Evolutionary conservation across 2,113 vertebrate species (phyloP), one percentile per base, ranked within the genome.

Genomic region (Sapayoa aenigma): DNA sequence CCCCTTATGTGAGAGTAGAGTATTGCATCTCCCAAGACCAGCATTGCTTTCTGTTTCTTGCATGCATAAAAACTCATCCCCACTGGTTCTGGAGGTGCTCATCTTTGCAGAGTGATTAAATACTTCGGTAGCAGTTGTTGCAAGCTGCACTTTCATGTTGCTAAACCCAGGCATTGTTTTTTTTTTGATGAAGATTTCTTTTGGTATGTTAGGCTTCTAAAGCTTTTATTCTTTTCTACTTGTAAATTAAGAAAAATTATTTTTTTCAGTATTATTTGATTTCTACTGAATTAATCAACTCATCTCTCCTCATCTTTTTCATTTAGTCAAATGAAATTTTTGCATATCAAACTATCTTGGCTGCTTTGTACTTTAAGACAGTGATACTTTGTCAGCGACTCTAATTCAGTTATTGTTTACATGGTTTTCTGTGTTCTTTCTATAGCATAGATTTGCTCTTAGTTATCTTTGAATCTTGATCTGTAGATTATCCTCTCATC

Each of bases 91-190:
- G 39, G 60, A 68, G 44, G 33, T 55, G 42, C 65, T 90, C 44
- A 77, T 87, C 42, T 77, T 49, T 65, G 33, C 69, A 77, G 50
- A 14, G 65, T 69, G 35, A 90, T 87, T 90, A 94, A 84, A 67
- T 55, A 77, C 49, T 78, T 80, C 46, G 28, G 65, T 68, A 95
- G 83, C 90, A 95, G 74, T 83, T 90, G 92, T 79, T 87, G 47
- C 74, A 81, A 76, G 53, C 68, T 84, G 44, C 0, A 2, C 49
- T 81, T 93, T 78, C 35, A 24, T 46, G 55, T 58, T 46, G 35
- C 50, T 60, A 68, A 81, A 67, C 35, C 9, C 24, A 65, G 33
- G 35, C 23, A 41, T 13, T 67, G 6, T 28, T 63, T 69, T 12
- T 28, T 59, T 19, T 24, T 63, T 11, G 13, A 9, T 73, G 55